phyloP scores from a whole-genome alignment of 2,113 vertebrate genomes.

The Mus pahari region DNA sequence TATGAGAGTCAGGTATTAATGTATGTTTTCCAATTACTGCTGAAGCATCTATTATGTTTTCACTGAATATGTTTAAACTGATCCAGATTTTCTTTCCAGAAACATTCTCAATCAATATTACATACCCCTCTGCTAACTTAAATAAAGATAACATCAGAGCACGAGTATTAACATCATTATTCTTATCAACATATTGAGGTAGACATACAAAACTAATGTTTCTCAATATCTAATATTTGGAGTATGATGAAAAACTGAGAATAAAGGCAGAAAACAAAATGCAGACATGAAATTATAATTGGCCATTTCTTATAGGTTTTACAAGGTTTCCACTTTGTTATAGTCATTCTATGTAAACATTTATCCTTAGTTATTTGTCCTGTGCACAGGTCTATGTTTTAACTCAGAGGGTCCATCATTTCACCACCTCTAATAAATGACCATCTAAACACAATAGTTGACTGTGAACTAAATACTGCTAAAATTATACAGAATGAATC shows the following conservation, averaged over 20 bases:
- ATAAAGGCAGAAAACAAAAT: background rate
- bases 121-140: too few species aligned
- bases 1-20: too few species aligned
- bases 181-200: too few species aligned
- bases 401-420: background rate
- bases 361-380: background rate
- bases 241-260: background rate
- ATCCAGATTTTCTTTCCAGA: too few species aligned
- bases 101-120: too few species aligned
- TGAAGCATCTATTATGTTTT: too few species aligned
- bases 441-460: background rate
- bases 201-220: too few species aligned
- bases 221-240: background rate
- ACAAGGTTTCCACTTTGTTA: background rate
- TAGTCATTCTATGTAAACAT: background rate
- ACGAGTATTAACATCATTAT: too few species aligned
- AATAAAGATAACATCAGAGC: too few species aligned
- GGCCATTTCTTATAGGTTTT: background rate
- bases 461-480: background rate
- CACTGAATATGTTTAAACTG: too few species aligned
- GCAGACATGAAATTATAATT: background rate
- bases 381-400: background rate
- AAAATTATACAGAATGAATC: background rate
- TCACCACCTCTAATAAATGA: too few species aligned
- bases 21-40: too few species aligned